Base-by-base conservation (phyloP, 2,797 vertebrate genomes). In the Philypnodon macrostomus region DNA sequence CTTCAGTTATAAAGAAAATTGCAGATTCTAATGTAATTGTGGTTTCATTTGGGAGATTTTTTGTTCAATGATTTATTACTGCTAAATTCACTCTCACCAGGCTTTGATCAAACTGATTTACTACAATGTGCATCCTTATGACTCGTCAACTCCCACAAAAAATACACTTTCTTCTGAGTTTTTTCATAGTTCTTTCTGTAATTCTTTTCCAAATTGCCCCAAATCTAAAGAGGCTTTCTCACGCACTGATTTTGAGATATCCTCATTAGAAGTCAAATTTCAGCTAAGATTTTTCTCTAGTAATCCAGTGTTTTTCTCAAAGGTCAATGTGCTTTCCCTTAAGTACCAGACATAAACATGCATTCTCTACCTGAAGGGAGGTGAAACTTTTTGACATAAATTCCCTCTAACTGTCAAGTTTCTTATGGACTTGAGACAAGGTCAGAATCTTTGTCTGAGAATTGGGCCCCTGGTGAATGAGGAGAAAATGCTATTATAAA, bases 401-500 rank as follows among this genome's bases (percentile, higher is more conserved):
- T 76, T 79, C 29, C 56, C 38, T 57, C 53, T 62, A 63, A 58
- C 58, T 62, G 58, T 55, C 46, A 63, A 56, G 18, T 49, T 59
- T 75, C 58, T 45, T 14, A 12, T 9, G 14, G 42, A 62, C 31
- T 62, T 56, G 34, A 64, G 55, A 63, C 65, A 70, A 83, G 76
- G 76, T 81, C 76, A 67, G 19, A 63, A 15, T 67, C 48, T 72
- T 66, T 73, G 39, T 63, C 71, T 44, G 32, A 7, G 21, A 50
- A 63, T 19, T 31, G 21, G 52, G 39, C 35, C 35, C 36, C 49
- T 52, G 63, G 54, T 57, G 62, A 66, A 79, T 41, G 58, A 67
- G 48, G 44, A 68, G 38, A 59, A 70, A 81, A 76, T 52, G 53
- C 58, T 65, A 70, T 76, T 70, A 73, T n/a, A 63, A 53, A 64